phyloP scores from a whole-genome alignment of 2,888 invertebrate species.

The Eristalinus aeneus region DNA sequence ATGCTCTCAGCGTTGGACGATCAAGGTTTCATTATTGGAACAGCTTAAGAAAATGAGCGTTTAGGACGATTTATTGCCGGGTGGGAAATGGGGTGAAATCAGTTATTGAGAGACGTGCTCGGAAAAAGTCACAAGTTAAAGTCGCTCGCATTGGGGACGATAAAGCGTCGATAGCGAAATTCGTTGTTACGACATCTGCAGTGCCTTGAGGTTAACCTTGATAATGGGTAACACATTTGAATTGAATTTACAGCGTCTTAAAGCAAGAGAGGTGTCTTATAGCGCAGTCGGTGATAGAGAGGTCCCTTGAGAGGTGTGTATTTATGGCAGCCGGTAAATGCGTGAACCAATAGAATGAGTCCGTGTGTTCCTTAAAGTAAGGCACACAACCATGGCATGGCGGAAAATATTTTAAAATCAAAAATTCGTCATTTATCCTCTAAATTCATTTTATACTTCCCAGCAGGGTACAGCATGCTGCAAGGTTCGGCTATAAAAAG shows the following conservation, averaged over 20 bases:
- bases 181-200: not conserved
- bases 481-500: no score
- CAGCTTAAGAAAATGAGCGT: constrained; percentile 68
- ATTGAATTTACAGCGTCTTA: not conserved
- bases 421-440: no score
- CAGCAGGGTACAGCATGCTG: no score
- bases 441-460: no score
- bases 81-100: constrained; percentile 57
- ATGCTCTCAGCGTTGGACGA: constrained; percentile 18
- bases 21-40: constrained; percentile 50
- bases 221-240: not conserved
- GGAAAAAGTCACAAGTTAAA: constrained; percentile 45
- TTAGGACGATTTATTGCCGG: constrained; percentile 60
- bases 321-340: no score
- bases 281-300: no score
- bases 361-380: no score
- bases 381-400: no score
- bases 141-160: constrained; percentile 3
- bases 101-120: constrained; percentile 49
- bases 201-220: not conserved
- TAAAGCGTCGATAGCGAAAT: not conserved
- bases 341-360: no score
- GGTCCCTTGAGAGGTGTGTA: no score
- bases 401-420: no score
- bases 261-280: no score